A percentile compares a stretch with the other conserved stretches of the same genome.
phyloP scores from a whole-genome alignment of 1,140 invertebrate genomes.

The Brachionus angularis region DNA sequence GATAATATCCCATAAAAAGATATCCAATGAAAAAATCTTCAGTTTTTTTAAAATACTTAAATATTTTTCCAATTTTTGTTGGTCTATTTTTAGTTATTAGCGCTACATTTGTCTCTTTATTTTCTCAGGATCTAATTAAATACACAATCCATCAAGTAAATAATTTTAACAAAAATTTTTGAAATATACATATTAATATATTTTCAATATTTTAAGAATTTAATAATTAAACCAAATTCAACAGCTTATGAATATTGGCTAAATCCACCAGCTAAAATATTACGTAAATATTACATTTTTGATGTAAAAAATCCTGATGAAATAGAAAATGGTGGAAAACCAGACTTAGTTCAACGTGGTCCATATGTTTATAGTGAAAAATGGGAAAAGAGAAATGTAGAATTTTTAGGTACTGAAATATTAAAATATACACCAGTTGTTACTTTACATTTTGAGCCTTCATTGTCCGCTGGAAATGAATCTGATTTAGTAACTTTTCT shows the following conservation, averaged over 20 bases:
- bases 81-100: too few species aligned
- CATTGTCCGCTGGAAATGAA: not conserved
- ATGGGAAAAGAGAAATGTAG: constrained; percentile 3
- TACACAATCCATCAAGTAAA: not conserved
- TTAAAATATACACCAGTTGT: not conserved
- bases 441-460: not conserved
- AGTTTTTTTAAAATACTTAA: too few species aligned
- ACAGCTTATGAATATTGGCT: not conserved
- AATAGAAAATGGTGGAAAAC: not conserved
- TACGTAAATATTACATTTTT: constrained; percentile 1
- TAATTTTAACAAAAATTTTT: constrained; percentile 3
- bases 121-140: too few species aligned
- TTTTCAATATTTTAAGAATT: not conserved
- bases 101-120: too few species aligned
- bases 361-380: constrained; percentile 21
- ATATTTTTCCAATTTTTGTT: too few species aligned
- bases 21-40: too few species aligned
- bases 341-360: not conserved
- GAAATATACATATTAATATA: too few species aligned
- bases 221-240: constrained; percentile 9
- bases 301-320: constrained; percentile 16
- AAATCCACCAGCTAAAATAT: not conserved
- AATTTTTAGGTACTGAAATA: not conserved
- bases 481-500: constrained; percentile 1
- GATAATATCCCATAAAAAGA: too few species aligned